Percentiles rank a stretch among this genome's conserved stretches.
Conservation (phyloP, 2,888 invertebrate species). For the Parnassius glacialis region DNA sequence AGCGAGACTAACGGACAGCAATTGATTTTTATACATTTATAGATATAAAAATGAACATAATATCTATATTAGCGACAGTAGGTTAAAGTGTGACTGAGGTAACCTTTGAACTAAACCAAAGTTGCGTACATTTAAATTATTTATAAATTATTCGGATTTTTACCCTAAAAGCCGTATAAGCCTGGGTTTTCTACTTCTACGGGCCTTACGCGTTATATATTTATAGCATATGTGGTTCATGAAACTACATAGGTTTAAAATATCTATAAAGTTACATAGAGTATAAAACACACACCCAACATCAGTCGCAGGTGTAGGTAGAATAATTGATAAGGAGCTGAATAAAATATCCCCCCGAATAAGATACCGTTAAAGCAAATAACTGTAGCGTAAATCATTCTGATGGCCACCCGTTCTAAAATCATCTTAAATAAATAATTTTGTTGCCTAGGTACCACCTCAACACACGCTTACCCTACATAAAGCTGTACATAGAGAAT, state of each 20-base stretch:
- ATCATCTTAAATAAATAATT: conserved; percentile 26
- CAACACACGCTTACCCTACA: conserved; percentile 93
- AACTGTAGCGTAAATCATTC: conserved; percentile 23
- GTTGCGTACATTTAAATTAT: no score
- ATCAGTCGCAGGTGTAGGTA: conserved; percentile 7
- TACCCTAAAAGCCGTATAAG: no score
- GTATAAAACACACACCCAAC: conserved; percentile 3
- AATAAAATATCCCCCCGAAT: conserved; percentile 19
- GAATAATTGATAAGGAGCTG: conserved; percentile 18
- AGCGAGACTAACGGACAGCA: no score
- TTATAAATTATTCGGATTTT: no score
- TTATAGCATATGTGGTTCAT: no score
- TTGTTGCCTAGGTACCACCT: conserved; percentile 85
- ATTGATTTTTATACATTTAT: no score
- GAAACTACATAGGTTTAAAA: not conserved
- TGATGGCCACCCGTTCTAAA: conserved; percentile 15
- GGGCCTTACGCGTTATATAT: no score
- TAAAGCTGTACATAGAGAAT: conserved; percentile 94
- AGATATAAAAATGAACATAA: no score
- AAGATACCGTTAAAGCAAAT: conserved; percentile 13
- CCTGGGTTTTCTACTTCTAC: no score
- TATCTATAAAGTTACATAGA: not conserved
- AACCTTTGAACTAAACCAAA: no score
- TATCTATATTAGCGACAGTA: no score
- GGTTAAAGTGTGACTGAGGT: no score